These are phyloP conservation scores for Acanthaster planci DNA, from an alignment of 35 echinoderm and acorn worm genomes.

Conservation along the genomic window DNA sequence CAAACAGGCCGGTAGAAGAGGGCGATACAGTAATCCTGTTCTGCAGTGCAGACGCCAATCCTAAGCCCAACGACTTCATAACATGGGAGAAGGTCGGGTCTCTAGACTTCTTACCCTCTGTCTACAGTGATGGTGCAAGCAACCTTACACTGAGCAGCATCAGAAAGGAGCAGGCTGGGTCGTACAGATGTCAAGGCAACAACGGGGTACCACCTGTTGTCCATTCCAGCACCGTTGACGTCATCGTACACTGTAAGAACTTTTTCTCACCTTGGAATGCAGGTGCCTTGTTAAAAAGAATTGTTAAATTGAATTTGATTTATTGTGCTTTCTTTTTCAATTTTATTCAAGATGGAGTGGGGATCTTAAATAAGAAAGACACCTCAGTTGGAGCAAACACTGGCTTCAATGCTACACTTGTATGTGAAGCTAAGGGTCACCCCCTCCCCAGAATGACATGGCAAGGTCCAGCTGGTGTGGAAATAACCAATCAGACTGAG, in stretches of 20 bases:
- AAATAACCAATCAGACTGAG: neutral
- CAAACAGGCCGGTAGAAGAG: neutral
- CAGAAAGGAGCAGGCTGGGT: too few relatives aligned
- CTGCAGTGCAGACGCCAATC: neutral
- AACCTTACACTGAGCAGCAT: too few relatives aligned
- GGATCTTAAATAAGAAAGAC: neutral
- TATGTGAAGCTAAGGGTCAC: neutral
- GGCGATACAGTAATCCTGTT: neutral
- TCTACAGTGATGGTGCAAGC: too few relatives aligned
- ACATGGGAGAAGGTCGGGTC: too few relatives aligned
- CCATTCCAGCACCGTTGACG: neutral
- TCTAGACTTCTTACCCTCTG: too few relatives aligned
- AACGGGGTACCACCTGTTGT: too few relatives aligned
- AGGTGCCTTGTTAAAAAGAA: too few relatives aligned
- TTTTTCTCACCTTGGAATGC: too few relatives aligned
- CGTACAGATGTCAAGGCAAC: too few relatives aligned
- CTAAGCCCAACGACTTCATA: neutral
- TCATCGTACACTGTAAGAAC: neutral
- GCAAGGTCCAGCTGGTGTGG: neutral
- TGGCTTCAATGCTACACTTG: neutral
- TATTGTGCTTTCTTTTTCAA: too few relatives aligned
- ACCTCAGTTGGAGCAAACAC: neutral
- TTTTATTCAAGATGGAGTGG: neutral
- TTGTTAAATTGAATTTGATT: too few relatives aligned
- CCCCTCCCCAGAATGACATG: neutral